These are phyloP conservation scores for Echinarachnius parma DNA, from an alignment of 53 echinoderm and acorn worm species.

Conservation along the genomic window DNA sequence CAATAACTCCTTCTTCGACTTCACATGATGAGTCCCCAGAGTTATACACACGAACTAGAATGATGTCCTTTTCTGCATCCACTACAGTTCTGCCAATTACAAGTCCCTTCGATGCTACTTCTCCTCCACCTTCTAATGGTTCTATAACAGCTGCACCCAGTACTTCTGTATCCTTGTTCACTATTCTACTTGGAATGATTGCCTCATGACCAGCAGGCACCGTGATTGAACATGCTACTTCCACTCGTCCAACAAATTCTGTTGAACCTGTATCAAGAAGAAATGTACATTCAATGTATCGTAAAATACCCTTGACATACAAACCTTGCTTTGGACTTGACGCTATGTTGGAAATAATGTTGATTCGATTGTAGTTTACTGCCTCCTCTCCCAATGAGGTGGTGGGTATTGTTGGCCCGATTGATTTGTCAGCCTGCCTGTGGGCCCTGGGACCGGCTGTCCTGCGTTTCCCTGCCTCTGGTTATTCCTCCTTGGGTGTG, in stretches of 20 bases:
- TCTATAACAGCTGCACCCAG: too few species aligned
- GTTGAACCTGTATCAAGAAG: conserved; percentile 68
- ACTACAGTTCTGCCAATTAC: too few species aligned
- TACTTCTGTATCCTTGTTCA: too few species aligned
- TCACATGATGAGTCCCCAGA: neutral
- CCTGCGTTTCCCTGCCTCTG: too few species aligned
- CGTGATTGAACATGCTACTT: conserved; percentile 23
- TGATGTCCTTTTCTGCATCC: neutral
- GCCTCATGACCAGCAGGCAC: conserved; percentile 52
- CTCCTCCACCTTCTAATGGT: too few species aligned
- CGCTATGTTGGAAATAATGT: neutral
- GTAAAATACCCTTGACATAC: conserved; percentile 38
- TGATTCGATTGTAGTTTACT: neutral
- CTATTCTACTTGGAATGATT: too few species aligned
- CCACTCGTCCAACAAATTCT: conserved; percentile 40
- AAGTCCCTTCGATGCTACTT: too few species aligned
- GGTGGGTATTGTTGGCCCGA: neutral
- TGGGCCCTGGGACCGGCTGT: too few species aligned
- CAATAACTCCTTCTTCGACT: conserved; percentile 12
- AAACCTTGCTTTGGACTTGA: conserved; percentile 32
- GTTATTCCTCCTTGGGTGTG: too few species aligned
- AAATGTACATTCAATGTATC: conserved; percentile 20
- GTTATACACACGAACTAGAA: conserved; percentile 38
- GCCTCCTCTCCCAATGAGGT: too few species aligned
- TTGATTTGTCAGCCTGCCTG: conserved; percentile 12